Conservation (phyloP, 1,140 invertebrate species). For the Protaetia brevitarsis region DNA sequence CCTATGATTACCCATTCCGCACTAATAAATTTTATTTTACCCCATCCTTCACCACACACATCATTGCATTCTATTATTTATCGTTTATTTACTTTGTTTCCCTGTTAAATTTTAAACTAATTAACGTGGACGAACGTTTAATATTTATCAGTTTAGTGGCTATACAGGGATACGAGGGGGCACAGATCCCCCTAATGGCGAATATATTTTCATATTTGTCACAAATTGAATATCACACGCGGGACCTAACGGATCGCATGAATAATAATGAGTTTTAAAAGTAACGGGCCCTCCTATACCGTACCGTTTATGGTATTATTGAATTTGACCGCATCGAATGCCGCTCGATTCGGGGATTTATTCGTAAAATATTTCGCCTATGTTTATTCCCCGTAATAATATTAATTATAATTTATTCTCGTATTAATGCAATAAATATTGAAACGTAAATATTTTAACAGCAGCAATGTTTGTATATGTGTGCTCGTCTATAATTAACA, state of each 20-base stretch:
- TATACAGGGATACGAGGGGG: neutral
- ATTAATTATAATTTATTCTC: constrained; percentile 3
- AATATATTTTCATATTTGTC: constrained; percentile 21
- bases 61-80: constrained; percentile 14
- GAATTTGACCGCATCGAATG: neutral
- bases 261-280: neutral
- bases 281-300: constrained; percentile 1
- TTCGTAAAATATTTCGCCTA: neutral
- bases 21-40: constrained; percentile 22
- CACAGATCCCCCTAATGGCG: neutral
- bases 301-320: too few species aligned
- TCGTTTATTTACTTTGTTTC: constrained; percentile 11
- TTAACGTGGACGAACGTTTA: constrained; percentile 19
- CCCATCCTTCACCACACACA: neutral
- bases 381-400: neutral
- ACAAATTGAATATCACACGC: constrained; percentile 20
- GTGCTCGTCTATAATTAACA: neutral
- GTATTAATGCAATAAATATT: constrained; percentile 15
- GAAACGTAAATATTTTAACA: constrained; percentile 6
- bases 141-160: constrained; percentile 18
- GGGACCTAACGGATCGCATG: neutral
- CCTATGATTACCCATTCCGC: neutral
- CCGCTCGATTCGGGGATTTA: neutral
- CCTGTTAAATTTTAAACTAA: constrained; percentile 19
- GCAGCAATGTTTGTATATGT: neutral